phyloP scores from a whole-genome alignment of 1,140 invertebrate species.

The Vollenhovia emeryi region DNA sequence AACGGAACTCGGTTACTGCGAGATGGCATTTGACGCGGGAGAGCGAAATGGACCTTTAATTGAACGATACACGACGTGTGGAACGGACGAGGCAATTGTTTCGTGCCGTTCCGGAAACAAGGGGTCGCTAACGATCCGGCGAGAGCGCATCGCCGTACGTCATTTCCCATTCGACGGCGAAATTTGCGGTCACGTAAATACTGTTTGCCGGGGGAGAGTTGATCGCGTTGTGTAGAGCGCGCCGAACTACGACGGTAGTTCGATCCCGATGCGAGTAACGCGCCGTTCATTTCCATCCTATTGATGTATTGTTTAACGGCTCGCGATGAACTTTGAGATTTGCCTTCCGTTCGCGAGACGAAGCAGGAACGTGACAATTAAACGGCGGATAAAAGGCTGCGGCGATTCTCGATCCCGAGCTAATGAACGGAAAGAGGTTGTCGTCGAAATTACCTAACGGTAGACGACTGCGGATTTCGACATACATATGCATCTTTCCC shows the following conservation, averaged over 20 bases:
- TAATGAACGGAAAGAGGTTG: background rate
- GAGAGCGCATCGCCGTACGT: constrained; percentile 48
- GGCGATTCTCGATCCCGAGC: background rate
- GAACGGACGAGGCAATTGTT: constrained; percentile 61
- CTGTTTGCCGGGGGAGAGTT: constrained; percentile 25
- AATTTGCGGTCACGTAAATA: constrained; percentile 54
- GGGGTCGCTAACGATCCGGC: constrained; percentile 65
- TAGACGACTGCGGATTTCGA: background rate
- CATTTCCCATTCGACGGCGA: constrained; percentile 60
- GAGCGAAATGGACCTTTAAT: constrained; percentile 47
- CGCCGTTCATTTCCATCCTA: constrained; percentile 17
- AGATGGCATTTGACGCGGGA: constrained; percentile 19
- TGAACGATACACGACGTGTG: constrained; percentile 52
- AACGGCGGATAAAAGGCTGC: background rate
- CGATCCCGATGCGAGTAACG: constrained; percentile 17
- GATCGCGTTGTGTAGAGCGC: background rate
- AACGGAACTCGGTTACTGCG: constrained; percentile 12
- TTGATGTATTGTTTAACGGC: constrained; percentile 20
- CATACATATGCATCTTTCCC: background rate
- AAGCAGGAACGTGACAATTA: background rate
- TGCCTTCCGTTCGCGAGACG: background rate
- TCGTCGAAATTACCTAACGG: background rate
- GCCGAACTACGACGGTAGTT: constrained; percentile 22
- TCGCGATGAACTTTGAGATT: constrained; percentile 2
- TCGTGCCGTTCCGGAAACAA: constrained; percentile 56